A percentile compares a stretch with the other conserved stretches of the same genome.
phyloP scores from a whole-genome alignment of 2,797 vertebrate genomes.

The Megalops cyprinoides region DNA sequence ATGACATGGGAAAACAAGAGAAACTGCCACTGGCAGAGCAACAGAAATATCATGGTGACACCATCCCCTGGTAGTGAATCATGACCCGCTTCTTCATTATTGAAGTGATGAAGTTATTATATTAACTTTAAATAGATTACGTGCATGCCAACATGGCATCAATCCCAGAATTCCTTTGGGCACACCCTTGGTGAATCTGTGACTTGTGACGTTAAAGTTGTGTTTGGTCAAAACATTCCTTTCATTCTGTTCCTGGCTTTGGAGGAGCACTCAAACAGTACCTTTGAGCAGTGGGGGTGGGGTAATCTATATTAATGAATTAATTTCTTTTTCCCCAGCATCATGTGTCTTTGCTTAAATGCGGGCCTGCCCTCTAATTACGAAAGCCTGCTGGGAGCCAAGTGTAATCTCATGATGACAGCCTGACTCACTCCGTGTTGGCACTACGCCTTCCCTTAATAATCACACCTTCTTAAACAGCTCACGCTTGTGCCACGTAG shows the following conservation, averaged over 20 bases:
- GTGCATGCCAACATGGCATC: background rate
- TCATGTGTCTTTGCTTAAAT: slow-evolving; percentile 5
- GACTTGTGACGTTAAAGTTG: too few relatives aligned
- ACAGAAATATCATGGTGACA: background rate
- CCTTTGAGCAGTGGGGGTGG: background rate
- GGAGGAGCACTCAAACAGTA: background rate
- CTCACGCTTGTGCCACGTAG: background rate
- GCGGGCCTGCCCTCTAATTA: slow-evolving; percentile 12
- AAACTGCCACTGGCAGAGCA: background rate
- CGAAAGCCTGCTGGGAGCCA: background rate
- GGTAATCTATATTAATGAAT: slow-evolving; percentile 4
- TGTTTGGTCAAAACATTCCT: too few relatives aligned
- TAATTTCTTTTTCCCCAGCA: slow-evolving; percentile 5
- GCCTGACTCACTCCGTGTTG: slow-evolving; percentile 17
- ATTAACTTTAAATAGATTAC: too few relatives aligned
- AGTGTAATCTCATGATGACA: slow-evolving; percentile 17
- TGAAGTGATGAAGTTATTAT: too few relatives aligned
- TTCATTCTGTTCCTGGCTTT: background rate
- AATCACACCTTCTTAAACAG: background rate
- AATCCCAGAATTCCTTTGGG: slow-evolving; percentile 2
- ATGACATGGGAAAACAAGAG: background rate
- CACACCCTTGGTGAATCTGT: background rate
- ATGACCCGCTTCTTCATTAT: background rate
- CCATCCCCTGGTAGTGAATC: background rate
- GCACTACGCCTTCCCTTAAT: background rate